Base-by-base conservation (phyloP, 2,113 vertebrate species). In the Leptosomus discolor region DNA sequence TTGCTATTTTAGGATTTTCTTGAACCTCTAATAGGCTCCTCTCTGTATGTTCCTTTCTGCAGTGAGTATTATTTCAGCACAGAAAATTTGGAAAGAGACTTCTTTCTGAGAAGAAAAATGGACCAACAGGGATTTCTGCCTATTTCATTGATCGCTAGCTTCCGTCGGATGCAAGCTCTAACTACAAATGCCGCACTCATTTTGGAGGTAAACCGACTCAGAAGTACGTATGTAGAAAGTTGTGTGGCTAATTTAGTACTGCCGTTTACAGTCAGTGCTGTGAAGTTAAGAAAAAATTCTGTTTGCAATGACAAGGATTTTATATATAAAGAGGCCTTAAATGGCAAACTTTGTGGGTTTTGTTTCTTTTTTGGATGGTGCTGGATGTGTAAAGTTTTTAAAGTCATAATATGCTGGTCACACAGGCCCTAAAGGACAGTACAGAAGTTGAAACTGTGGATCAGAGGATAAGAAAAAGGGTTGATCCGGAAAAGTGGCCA, bases 41-140 rank as follows among this genome's bases (percentile, higher is more conserved):
- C 34, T 92, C 67, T 90, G 54, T 70, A 2, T 89, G 45, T 73
- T 89, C 93, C 80, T 27, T 77, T 97, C 95, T 97, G 37, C 92
- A 99, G 99, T 11, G 99, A 99, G 90, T 99, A 99, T 97, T 99
- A 99, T 98, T 99, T 99, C 98, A 99, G 99, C 97, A 98, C 98
- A 91, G 99, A 99, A 97, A 99, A 99, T 92, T 96, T 99, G 98
- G 99, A 99, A 96, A 98, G 99, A 46, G 99, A 99, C 92, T 99
- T 99, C 94, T 99, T 99, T 98, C 98, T 99, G 91, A 98, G 99
- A 86, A 98, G 99, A 61, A 99, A 99, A 96, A 99, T 99, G 99
- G 99, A 99, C 71, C 84, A 97, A 5, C 98, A 99, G 24, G 99
- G 99, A 67, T 99, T 99, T 97, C 98, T 99, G 79, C 99, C 99